Percentiles rank a stretch among this genome's conserved stretches.
Evolutionary conservation across 2,888 invertebrate genomes (phyloP).

Genomic region (Flabesymbios commensalis): DNA sequence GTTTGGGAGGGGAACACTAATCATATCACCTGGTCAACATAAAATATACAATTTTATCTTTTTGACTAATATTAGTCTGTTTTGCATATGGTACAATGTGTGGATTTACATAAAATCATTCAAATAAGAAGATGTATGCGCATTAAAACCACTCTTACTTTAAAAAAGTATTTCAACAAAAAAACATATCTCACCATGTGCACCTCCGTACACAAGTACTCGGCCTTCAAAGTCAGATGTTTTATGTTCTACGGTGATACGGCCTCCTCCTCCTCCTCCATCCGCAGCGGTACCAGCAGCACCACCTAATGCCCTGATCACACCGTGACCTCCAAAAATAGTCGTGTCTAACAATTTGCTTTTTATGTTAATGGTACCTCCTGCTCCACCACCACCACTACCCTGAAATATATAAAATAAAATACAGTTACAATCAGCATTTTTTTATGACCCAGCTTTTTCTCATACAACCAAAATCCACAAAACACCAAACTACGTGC

Average conservation of each 20-base stretch:
- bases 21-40: not conserved
- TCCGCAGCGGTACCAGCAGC: constrained; percentile 27
- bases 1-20: too few species aligned
- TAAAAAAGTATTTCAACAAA: too few species aligned
- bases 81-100: too few species aligned
- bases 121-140: too few species aligned
- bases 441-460: too few species aligned
- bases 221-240: constrained; percentile 24
- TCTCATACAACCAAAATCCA: too few species aligned
- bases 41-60: not conserved
- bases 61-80: not conserved
- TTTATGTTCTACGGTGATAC: constrained; percentile 28
- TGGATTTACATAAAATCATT: too few species aligned
- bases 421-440: not conserved
- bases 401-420: too few species aligned
- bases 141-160: too few species aligned
- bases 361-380: constrained; percentile 36
- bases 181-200: constrained; percentile 28
- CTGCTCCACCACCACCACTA: constrained; percentile 41
- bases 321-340: constrained; percentile 39
- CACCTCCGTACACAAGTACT: constrained; percentile 36
- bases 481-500: too few species aligned
- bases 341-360: constrained; percentile 17
- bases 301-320: constrained; percentile 38
- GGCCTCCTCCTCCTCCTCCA: constrained; percentile 41